Evolutionary conservation across 2,797 vertebrate species (phyloP).

Genomic region (Rhinatrema bivittatum): DNA sequence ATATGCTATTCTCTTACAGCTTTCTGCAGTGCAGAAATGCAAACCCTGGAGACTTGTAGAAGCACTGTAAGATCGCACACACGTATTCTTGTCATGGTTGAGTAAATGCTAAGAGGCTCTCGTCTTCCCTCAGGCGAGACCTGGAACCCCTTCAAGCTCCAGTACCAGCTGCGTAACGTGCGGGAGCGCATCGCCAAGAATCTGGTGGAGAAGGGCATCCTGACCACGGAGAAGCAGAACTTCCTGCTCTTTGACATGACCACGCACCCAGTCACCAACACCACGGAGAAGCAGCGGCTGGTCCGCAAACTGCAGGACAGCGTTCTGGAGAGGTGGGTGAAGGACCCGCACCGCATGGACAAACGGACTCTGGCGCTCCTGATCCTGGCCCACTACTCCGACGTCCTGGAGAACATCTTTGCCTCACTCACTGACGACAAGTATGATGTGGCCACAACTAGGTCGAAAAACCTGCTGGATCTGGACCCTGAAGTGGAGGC

Average conservation of each 20-base stretch:
- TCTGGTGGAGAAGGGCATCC: conserved; percentile 69
- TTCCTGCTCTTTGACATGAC: conserved; percentile 76
- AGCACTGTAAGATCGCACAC: no score
- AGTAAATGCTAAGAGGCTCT: not conserved
- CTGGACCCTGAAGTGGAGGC: conserved; percentile 62
- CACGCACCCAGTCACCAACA: conserved; percentile 64
- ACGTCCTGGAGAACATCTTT: conserved; percentile 66
- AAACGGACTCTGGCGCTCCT: conserved; percentile 58
- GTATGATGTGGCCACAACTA: conserved; percentile 56
- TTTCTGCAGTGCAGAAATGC: no score
- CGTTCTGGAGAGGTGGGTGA: conserved; percentile 67
- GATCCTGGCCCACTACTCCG: conserved; percentile 64
- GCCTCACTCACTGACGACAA: conserved; percentile 52
- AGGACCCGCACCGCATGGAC: conserved; percentile 62
- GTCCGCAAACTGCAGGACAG: conserved; percentile 61
- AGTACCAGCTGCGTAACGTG: conserved; percentile 69
- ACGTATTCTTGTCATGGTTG: no score
- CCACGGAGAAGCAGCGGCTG: conserved; percentile 63
- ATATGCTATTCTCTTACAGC: no score
- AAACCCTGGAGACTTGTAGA: no score
- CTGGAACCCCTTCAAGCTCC: conserved; percentile 75
- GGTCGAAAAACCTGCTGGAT: conserved; percentile 63
- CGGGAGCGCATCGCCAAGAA: conserved; percentile 69
- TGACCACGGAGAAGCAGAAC: conserved; percentile 71
- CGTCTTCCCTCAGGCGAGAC: conserved; percentile 52